These are phyloP conservation scores for Oxyteleia sp. DNA, from an alignment of 2,888 invertebrate species.

Conservation along the genomic window DNA sequence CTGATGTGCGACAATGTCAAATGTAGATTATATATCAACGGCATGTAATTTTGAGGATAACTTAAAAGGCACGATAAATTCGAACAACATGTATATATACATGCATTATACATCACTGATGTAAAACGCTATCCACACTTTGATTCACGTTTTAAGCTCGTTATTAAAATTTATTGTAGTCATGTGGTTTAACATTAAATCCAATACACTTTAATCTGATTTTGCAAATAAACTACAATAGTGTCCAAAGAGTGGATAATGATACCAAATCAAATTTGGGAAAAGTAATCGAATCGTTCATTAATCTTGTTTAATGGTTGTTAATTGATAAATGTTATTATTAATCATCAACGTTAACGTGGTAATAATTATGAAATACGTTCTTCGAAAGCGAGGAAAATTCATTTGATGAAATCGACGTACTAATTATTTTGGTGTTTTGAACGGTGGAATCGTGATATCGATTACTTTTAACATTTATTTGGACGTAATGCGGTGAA, in stretches of 20 bases:
- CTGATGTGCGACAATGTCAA: constrained; percentile 71
- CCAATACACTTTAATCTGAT: constrained; percentile 8
- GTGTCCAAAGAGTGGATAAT: constrained; percentile 36
- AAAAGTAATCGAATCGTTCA: constrained; percentile 35
- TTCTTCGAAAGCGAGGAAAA: too few relatives aligned
- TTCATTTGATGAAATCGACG: too few relatives aligned
- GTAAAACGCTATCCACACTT: constrained; percentile 48
- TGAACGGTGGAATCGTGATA: not conserved
- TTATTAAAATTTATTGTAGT: constrained; percentile 18
- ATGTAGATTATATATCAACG: constrained; percentile 75
- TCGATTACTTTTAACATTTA: constrained; percentile 18
- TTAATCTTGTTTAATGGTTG: not conserved
- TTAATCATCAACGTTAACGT: too few relatives aligned
- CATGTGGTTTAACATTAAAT: constrained; percentile 5
- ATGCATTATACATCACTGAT: constrained; percentile 48
- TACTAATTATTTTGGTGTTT: too few relatives aligned
- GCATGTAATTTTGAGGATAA: constrained; percentile 81
- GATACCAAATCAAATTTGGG: constrained; percentile 4
- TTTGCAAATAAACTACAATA: constrained; percentile 17
- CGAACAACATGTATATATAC: constrained; percentile 67
- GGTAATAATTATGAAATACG: too few relatives aligned
- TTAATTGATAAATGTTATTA: not conserved
- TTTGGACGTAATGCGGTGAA: not conserved
- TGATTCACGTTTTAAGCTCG: constrained; percentile 25
- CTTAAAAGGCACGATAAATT: constrained; percentile 79